Percentiles rank a stretch among this genome's conserved stretches.
These are phyloP conservation scores for Glossophaga mutica DNA, from an alignment of 2,797 vertebrate species.

Conservation along the genomic window DNA sequence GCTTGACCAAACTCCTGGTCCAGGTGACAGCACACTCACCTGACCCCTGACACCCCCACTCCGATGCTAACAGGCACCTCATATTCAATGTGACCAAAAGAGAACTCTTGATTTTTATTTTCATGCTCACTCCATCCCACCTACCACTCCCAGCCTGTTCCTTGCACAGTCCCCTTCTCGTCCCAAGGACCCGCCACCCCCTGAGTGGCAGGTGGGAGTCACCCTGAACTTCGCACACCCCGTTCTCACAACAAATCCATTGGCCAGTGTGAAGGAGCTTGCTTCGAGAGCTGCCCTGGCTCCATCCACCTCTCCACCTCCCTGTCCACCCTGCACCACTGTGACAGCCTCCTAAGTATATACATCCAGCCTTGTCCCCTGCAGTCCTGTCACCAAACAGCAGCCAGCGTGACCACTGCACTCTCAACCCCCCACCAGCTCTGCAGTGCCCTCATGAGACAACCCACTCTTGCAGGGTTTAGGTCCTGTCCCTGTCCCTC, in stretches of 20 bases:
- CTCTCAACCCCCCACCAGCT: not conserved
- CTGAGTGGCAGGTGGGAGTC: not conserved
- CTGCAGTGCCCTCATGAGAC: not conserved
- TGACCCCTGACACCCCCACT: not conserved
- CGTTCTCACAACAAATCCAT: not conserved
- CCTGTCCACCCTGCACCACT: not conserved
- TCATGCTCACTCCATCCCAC: not conserved
- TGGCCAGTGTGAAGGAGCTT: not conserved
- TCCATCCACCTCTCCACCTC: not conserved
- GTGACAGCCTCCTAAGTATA: not conserved
- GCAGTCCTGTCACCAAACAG: not conserved
- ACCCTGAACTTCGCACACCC: not conserved
- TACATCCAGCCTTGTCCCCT: not conserved
- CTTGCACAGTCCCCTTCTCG: not conserved
- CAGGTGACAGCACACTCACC: not conserved
- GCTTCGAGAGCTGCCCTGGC: not conserved
- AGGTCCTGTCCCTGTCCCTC: not conserved
- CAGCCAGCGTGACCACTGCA: not conserved
- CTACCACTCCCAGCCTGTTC: too few species aligned
- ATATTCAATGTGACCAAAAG: not conserved
- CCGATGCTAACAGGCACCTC: not conserved
- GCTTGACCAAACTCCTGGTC: not conserved
- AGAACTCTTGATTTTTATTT: not conserved
- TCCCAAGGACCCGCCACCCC: not conserved
- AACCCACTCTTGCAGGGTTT: not conserved